Evolutionary conservation across 2,888 invertebrate species (phyloP), one percentile per base, ranked within the genome.

Genomic region (Mactromeris polynyma): DNA sequence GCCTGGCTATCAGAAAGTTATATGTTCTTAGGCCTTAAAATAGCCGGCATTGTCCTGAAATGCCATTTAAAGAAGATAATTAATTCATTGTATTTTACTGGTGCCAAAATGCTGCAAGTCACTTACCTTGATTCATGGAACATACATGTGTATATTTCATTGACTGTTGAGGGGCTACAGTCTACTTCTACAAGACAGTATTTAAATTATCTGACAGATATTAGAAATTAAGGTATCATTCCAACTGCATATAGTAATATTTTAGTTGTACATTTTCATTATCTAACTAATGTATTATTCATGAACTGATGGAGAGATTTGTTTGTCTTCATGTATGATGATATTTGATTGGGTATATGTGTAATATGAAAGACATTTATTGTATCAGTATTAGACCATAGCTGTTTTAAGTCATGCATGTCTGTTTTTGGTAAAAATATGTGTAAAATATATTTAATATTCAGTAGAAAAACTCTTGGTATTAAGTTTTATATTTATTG

Each of bases 201-300:
- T 51, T 19, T 51, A 6, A 1, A n/a, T 1, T 51, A 51, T 51
- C 51, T 51, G 51, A 17, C n/a, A n/a, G n/a, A 51, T 14, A 51
- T 17, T 51, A 19, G 6, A 58, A 54, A 58, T 58, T n/a, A 58
- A 58, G n/a, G 11, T n/a, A 58, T 58, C 58, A n/a, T 19, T 58
- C n/a, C 6, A 58, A 21, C 3, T 6, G 19, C 4, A 64, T 58
- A 4, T 42, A 17, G 46, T 46, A 7, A 3, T 46, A 46, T 4
- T 46, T 46, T 46, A 64, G 58, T 64, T 26, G 9, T n/a, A n/a
- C 58, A 4, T n/a, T 11, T 64, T 64, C 58, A 64, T 64, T 64
- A 64, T 64, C 58, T 64, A 64, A 64, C n/a, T 26, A n/a, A 64
- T 64, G n/a, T 64, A 64, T 64, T 64, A 64, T 64, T 64, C 58